phyloP scores from a whole-genome alignment of 2,113 vertebrate species.

The Lota lota region DNA sequence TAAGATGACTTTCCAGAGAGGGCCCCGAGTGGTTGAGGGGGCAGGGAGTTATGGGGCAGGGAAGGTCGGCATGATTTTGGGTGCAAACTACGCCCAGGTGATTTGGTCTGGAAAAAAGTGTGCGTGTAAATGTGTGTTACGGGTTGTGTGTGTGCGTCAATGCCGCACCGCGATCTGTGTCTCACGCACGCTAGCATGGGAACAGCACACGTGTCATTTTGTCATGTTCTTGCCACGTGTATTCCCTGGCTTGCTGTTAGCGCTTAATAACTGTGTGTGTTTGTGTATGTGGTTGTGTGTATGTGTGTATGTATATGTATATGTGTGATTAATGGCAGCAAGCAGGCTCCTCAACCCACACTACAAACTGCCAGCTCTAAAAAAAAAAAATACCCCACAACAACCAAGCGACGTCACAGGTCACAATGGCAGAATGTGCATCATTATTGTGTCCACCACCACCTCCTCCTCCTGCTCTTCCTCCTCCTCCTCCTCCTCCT shows the following conservation, averaged over 20 bases:
- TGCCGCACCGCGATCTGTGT: no score
- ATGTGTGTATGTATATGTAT: neutral
- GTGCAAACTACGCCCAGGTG: no score
- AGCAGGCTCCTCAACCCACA: slow-evolving; percentile 32
- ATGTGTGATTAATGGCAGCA: slow-evolving; percentile 57
- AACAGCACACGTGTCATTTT: no score
- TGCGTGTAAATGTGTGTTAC: neutral
- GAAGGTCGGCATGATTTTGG: no score
- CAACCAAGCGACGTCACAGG: no score
- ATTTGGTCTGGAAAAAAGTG: neutral
- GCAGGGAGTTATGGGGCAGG: no score
- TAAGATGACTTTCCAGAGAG: no score
- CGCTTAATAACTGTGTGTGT: neutral
- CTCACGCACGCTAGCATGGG: no score
- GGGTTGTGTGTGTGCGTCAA: slow-evolving; percentile 19
- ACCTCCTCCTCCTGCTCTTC: neutral
- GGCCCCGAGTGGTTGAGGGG: no score
- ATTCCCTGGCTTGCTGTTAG: no score
- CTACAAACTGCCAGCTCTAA: slow-evolving; percentile 29
- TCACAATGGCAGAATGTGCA: neutral
- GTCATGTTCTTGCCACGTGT: no score
- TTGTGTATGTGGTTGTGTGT: neutral
- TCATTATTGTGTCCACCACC: neutral
- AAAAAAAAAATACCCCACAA: slow-evolving; percentile 32
- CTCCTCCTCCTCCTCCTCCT: no score